Percentiles rank a stretch among this genome's conserved stretches.
Evolutionary conservation across 2,888 invertebrate genomes (phyloP).

Genomic region (Microplitis deprimator): DNA sequence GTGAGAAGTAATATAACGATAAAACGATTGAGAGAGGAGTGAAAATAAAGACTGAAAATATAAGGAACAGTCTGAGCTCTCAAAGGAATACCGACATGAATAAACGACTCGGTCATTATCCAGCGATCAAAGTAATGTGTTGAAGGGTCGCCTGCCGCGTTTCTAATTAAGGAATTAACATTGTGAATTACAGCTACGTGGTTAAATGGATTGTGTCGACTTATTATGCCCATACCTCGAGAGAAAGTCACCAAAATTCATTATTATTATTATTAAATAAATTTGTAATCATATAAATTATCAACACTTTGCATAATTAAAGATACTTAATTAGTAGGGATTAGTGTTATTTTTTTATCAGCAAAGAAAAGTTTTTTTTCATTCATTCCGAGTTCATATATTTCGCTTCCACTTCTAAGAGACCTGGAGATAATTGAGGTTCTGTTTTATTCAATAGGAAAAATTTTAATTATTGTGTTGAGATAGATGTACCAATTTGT

Average conservation of each 20-base stretch:
- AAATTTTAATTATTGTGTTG: neutral
- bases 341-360: neutral
- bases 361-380: too few relatives aligned
- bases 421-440: too few relatives aligned
- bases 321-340: neutral
- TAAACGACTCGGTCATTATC: conserved; percentile 37
- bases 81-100: conserved; percentile 37
- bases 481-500: neutral
- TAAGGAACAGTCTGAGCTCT: conserved; percentile 7
- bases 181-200: conserved; percentile 36
- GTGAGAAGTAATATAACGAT: neutral
- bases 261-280: neutral
- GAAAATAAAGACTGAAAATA: neutral
- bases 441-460: neutral
- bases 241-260: conserved; percentile 22
- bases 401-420: too few relatives aligned
- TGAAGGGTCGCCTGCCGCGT: conserved; percentile 39
- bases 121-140: conserved; percentile 39
- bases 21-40: conserved; percentile 1
- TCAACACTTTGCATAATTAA: neutral
- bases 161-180: conserved; percentile 40
- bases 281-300: neutral
- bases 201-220: conserved; percentile 31
- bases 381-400: too few relatives aligned
- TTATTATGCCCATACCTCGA: conserved; percentile 7